Evolutionary conservation across 2,888 invertebrate genomes (phyloP), one percentile per base, ranked within the genome.

Genomic region (Callyntrura guangdongensis): DNA sequence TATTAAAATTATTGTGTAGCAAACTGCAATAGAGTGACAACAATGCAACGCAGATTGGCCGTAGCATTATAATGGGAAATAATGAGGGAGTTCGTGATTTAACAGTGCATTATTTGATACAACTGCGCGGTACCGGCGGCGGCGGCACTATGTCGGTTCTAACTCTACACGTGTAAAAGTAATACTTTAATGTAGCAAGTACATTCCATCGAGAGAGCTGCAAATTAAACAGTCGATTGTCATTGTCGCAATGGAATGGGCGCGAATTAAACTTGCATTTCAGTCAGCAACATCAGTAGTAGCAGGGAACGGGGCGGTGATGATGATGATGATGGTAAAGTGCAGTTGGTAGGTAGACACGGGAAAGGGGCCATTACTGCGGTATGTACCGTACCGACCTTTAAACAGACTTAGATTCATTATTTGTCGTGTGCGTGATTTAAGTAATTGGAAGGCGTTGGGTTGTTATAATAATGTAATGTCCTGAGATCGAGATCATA

Each of bases 51-150:
- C 4, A 74, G 20, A 86, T 49, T 84, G 67, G 47, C 6, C 20
- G 25, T 53, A 67, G 69, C 17, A 14, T 59, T 56, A 56, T 69
- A 53, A 85, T 69, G 45, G n/a, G 36, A 25, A 56, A 59, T 79
- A 59, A 59, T 59, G 79, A 67, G 67, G 36, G 79, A 87, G 69
- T 81, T 87, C 87, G 87, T 87, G 87, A 87, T 87, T 81, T 81
- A 6, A 74, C 27, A 59, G 59, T 25, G 59, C 45, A 72, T 56
- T 59, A 74, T 59, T 17, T n/a, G 9, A 47, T 47, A 47, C 12
- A 45, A 20, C 45, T 11, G 20, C 47, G 36, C 61, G 6, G 59
- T 45, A 56, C 27, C 49, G 79, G 12, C 59, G 27, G 12, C 59
- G 27, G 47, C 6, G 14, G 11, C 47, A 45, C 22, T 14, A 27